phyloP scores from a whole-genome alignment of 2,888 invertebrate species.

The Suillia variegata region DNA sequence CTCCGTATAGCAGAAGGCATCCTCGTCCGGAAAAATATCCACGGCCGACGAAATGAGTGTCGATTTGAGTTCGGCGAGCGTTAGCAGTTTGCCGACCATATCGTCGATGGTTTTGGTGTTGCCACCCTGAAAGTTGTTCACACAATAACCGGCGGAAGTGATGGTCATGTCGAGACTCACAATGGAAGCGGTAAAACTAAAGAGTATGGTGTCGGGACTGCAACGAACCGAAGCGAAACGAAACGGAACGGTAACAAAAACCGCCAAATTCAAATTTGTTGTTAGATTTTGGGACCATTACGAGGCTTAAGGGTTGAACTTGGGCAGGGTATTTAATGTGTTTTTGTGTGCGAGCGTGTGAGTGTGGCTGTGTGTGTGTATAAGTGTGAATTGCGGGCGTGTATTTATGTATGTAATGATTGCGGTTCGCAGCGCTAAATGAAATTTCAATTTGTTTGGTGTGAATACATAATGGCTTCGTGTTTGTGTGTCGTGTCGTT shows the following conservation, averaged over 20 bases:
- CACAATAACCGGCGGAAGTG: constrained; percentile 58
- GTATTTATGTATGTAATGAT: neutral
- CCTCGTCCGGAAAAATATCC: constrained; percentile 82
- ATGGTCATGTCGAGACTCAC: constrained; percentile 66
- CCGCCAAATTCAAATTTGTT: neutral
- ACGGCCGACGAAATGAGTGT: constrained; percentile 70
- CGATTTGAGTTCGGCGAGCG: constrained; percentile 51
- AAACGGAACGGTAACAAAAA: neutral
- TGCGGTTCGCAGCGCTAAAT: no score
- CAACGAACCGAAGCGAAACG: constrained; percentile 1
- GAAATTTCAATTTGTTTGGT: no score
- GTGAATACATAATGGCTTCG: no score
- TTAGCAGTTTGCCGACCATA: constrained; percentile 53
- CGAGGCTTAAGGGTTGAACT: constrained; percentile 2
- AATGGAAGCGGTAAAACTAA: constrained; percentile 65
- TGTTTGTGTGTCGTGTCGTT: no score
- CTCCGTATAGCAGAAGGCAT: constrained; percentile 75
- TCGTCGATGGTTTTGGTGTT: constrained; percentile 53
- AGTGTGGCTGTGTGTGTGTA: neutral
- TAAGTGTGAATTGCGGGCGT: neutral
- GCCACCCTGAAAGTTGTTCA: constrained; percentile 60
- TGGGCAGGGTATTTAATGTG: constrained; percentile 1
- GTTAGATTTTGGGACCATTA: no score
- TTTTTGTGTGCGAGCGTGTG: neutral
- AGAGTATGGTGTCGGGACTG: constrained; percentile 56